Percentiles rank a stretch among this genome's conserved stretches.
These are phyloP conservation scores for Periplaneta americana DNA, from an alignment of 1,140 invertebrate species.

Conservation along the genomic window DNA sequence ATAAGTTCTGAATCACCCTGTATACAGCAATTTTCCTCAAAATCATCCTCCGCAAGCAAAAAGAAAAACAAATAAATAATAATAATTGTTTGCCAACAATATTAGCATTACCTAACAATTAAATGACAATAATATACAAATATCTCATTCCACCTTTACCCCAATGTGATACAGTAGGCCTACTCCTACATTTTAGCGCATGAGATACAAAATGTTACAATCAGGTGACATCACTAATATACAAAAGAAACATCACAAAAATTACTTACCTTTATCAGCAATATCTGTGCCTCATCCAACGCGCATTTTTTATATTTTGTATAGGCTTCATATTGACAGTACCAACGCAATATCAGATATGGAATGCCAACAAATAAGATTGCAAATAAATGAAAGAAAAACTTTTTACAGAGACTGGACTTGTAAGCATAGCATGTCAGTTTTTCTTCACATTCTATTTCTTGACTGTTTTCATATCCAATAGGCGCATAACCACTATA, in stretches of 20 bases:
- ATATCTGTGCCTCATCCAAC: background rate
- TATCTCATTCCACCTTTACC: background rate
- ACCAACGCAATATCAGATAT: background rate
- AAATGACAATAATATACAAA: background rate
- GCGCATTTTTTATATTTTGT: background rate
- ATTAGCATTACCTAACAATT: background rate
- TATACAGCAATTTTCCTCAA: no score
- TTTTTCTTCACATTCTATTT: background rate
- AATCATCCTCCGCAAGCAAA: no score
- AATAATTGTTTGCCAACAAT: no score
- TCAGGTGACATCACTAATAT: background rate
- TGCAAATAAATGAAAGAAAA: background rate
- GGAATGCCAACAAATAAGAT: background rate
- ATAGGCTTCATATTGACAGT: background rate
- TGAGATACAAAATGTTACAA: background rate
- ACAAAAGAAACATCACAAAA: background rate
- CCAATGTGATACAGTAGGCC: background rate
- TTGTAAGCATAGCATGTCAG: conserved; percentile 1
- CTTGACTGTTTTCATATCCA: background rate
- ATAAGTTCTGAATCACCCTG: no score
- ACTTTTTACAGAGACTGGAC: background rate
- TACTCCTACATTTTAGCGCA: background rate
- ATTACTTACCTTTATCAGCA: conserved; percentile 5
- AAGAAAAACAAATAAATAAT: no score
- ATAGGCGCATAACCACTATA: background rate